phyloP scores from a whole-genome alignment of 2,888 invertebrate genomes.

The Pollenia amentaria region DNA sequence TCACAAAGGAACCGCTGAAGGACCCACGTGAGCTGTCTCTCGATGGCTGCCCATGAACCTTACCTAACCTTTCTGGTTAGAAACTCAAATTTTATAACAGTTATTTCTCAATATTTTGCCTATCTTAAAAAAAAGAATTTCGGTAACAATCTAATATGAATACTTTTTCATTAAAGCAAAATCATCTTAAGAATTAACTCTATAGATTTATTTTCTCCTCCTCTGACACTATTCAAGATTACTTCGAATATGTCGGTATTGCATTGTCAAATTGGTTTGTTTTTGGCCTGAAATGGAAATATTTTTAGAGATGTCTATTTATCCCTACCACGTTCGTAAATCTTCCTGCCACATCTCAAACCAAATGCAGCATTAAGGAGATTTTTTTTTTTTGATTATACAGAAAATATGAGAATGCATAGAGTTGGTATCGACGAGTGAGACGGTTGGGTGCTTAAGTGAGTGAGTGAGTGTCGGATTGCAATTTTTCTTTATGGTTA shows the following conservation, averaged over 20 bases:
- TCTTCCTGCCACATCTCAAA: not conserved
- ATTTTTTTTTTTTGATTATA: slow-evolving; percentile 14
- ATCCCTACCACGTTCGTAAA: not conserved
- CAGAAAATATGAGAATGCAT: slow-evolving; percentile 21
- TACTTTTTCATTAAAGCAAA: no score
- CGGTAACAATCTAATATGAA: no score
- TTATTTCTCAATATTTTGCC: no score
- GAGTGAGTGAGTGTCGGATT: slow-evolving; percentile 39
- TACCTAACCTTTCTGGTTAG: no score
- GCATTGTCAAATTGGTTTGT: slow-evolving; percentile 37
- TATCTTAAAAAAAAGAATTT: no score
- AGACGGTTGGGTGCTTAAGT: not conserved
- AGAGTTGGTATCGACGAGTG: not conserved
- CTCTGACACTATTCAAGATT: not conserved
- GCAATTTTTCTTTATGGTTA: slow-evolving; percentile 68
- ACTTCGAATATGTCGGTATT: not conserved
- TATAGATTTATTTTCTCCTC: no score
- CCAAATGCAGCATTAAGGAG: not conserved
- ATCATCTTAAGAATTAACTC: no score
- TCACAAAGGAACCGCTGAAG: no score
- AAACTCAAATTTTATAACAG: no score
- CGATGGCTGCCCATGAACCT: no score
- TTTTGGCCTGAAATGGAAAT: not conserved
- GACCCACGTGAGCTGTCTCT: no score
- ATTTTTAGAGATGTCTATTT: slow-evolving; percentile 16